These are phyloP conservation scores for Atta texana DNA, from an alignment of 1,140 invertebrate species.

Conservation along the genomic window DNA sequence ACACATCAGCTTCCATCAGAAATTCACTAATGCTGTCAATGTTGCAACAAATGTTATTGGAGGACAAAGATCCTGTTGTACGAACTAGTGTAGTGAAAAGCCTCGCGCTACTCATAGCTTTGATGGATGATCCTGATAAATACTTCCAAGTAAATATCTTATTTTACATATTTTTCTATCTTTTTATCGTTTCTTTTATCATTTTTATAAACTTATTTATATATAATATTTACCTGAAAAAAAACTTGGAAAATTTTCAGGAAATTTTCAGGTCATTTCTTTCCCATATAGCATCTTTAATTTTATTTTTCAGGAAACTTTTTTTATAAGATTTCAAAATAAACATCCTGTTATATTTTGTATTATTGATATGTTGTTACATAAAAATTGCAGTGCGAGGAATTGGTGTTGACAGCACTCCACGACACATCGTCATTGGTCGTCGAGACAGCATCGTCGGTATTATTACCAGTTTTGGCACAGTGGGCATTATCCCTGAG, in stretches of 20 bases:
- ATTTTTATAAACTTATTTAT: background rate
- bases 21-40: constrained; percentile 92
- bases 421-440: constrained; percentile 87
- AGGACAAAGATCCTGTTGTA: constrained; percentile 90
- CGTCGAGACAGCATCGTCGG: constrained; percentile 82
- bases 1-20: constrained; percentile 89
- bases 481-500: constrained; percentile 89
- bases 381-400: constrained; percentile 86
- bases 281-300: no score
- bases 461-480: constrained; percentile 87
- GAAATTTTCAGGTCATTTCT: no score
- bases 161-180: background rate
- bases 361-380: background rate
- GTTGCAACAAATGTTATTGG: constrained; percentile 91
- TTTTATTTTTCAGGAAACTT: no score
- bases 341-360: background rate
- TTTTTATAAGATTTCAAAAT: no score
- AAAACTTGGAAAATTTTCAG: no score
- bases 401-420: constrained; percentile 87
- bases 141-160: constrained; percentile 87
- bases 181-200: background rate
- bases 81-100: constrained; percentile 89
- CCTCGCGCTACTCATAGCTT: constrained; percentile 88
- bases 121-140: constrained; percentile 90
- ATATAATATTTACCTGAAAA: no score